phyloP scores from a whole-genome alignment of 2,888 invertebrate genomes.

The Temnothorax rugatulus region DNA sequence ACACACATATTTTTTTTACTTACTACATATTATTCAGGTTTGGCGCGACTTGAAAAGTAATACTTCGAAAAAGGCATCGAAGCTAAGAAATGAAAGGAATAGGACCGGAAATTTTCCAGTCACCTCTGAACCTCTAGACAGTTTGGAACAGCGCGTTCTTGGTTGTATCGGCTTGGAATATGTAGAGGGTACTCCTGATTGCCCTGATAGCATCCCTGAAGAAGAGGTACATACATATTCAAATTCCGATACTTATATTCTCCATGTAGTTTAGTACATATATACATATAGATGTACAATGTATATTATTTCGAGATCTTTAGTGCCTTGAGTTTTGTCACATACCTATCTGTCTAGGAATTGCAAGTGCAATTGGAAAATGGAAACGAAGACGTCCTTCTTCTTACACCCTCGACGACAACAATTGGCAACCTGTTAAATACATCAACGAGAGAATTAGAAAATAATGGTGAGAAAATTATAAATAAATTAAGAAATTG shows the following conservation, averaged over 20 bases:
- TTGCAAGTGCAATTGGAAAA: not conserved
- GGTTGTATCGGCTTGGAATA: not conserved
- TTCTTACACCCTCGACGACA: not conserved
- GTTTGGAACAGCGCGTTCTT: not conserved
- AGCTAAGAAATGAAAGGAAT: not conserved
- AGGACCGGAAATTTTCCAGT: not conserved
- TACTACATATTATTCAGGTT: not conserved
- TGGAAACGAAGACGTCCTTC: not conserved
- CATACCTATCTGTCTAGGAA: not conserved
- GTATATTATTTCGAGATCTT: too few species aligned
- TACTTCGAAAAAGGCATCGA: not conserved
- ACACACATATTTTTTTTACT: too few species aligned
- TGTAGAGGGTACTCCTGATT: not conserved
- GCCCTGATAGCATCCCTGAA: not conserved
- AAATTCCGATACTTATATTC: too few species aligned
- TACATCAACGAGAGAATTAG: not conserved
- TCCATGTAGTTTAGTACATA: too few species aligned
- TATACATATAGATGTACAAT: too few species aligned
- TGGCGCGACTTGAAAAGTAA: not conserved
- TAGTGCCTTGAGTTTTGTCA: too few species aligned
- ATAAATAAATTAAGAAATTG: too few species aligned
- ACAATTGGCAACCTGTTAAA: not conserved
- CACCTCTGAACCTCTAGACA: not conserved
- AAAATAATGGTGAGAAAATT: not conserved
- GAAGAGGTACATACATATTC: not conserved